These are phyloP conservation scores for Eucera pruinosa DNA, from an alignment of 2,888 invertebrate genomes.

Conservation along the genomic window DNA sequence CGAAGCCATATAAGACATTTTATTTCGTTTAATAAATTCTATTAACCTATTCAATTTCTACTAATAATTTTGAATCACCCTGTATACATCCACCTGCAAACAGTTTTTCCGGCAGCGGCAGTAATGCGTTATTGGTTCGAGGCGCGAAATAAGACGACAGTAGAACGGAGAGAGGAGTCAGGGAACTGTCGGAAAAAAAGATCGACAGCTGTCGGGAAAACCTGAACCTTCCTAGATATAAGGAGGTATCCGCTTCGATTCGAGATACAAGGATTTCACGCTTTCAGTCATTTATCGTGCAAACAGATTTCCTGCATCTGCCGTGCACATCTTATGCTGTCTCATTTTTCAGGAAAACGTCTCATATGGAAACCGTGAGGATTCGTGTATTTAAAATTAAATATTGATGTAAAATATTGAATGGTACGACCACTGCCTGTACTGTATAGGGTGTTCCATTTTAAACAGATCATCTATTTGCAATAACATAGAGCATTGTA, in stretches of 20 bases:
- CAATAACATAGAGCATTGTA: too few species aligned
- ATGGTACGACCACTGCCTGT: too few species aligned
- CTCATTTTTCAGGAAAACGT: background rate
- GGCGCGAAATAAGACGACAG: conserved; percentile 30
- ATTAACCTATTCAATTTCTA: too few species aligned
- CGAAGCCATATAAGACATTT: too few species aligned
- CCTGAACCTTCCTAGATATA: conserved; percentile 45
- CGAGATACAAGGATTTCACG: conserved; percentile 49
- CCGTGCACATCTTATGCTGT: background rate
- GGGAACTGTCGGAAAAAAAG: conserved; percentile 38
- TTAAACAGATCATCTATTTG: too few species aligned
- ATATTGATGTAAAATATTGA: background rate
- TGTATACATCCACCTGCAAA: background rate
- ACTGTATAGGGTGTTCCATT: too few species aligned
- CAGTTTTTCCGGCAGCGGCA: background rate
- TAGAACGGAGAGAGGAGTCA: conserved; percentile 26
- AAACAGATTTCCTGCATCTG: conserved; percentile 43
- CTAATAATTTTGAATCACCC: too few species aligned
- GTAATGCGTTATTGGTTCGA: conserved; percentile 33
- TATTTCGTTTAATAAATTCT: too few species aligned
- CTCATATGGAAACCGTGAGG: background rate
- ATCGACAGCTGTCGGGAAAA: conserved; percentile 61
- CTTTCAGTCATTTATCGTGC: conserved; percentile 39
- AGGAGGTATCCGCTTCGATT: conserved; percentile 39
- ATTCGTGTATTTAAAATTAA: background rate